Evolutionary conservation across 2,888 invertebrate species (phyloP).

Genomic region (Tetramorium bicarinatum): DNA sequence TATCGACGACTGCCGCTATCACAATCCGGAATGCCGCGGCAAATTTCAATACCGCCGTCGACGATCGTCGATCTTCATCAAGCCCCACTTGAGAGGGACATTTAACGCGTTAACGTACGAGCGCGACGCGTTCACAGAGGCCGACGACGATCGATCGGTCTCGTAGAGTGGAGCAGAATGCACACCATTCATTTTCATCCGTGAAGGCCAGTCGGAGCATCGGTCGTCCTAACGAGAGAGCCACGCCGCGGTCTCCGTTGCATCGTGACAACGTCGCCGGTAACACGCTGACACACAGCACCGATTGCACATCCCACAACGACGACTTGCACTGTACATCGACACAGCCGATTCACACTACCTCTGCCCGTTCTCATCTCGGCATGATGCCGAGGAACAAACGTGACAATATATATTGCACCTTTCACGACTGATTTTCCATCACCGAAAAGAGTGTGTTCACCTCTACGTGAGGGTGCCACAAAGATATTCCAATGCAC

Average conservation of each 20-base stretch:
- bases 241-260: conserved; percentile 27
- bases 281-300: conserved; percentile 59
- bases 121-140: conserved; percentile 47
- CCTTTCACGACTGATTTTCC: conserved; percentile 26
- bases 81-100: conserved; percentile 9
- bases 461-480: background rate
- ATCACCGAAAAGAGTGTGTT: background rate
- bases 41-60: conserved; percentile 2
- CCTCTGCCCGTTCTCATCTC: conserved; percentile 20
- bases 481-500: conserved; percentile 26
- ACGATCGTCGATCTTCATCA: conserved; percentile 42
- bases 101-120: conserved; percentile 45
- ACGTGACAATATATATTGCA: conserved; percentile 14
- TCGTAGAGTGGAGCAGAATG: conserved; percentile 55
- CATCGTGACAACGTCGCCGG: conserved; percentile 39
- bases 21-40: background rate
- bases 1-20: background rate
- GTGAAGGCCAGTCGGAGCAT: conserved; percentile 72
- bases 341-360: conserved; percentile 33
- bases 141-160: conserved; percentile 50
- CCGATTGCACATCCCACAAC: conserved; percentile 64
- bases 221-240: conserved; percentile 61
- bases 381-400: conserved; percentile 3
- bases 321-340: conserved; percentile 42
- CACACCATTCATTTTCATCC: conserved; percentile 81